phyloP scores from a whole-genome alignment of 37 sponge, comb jelly and placozoan genomes.

The Chondrilla cf. caribensis region DNA sequence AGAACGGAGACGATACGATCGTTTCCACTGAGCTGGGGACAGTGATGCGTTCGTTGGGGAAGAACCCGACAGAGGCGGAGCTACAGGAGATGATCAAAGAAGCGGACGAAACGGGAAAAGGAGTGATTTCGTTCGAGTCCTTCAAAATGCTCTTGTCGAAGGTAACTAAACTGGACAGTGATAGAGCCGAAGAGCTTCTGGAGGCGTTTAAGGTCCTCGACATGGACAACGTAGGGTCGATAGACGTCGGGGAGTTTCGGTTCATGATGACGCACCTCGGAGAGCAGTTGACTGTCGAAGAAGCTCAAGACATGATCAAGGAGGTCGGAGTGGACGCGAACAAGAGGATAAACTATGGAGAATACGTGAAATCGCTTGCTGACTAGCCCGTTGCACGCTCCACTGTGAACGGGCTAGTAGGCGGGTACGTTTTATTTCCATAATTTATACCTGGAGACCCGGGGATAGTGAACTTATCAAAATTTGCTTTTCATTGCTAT shows the following conservation, averaged over 20 bases:
- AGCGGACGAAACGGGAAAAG: conserved; percentile 24
- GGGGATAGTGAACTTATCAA: too few species aligned
- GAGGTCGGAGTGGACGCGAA: conserved; percentile 61
- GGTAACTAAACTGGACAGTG: conserved; percentile 44
- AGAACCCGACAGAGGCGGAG: conserved; percentile 79
- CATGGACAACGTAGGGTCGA: conserved; percentile 30
- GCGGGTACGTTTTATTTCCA: too few species aligned
- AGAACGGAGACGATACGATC: conserved; percentile 76
- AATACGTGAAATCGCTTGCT: conserved; percentile 55
- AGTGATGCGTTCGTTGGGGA: conserved; percentile 75
- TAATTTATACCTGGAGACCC: too few species aligned
- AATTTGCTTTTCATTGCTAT: too few species aligned
- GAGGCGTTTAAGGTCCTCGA: conserved; percentile 49
- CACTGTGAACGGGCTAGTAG: too few species aligned
- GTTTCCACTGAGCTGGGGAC: conserved; percentile 72
- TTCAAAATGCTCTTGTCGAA: conserved; percentile 70
- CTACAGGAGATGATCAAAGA: conserved; percentile 43
- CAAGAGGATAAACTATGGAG: conserved; percentile 43
- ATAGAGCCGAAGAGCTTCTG: conserved; percentile 15
- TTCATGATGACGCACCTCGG: conserved; percentile 56
- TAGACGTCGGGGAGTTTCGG: conserved; percentile 40
- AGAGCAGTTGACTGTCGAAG: conserved; percentile 53
- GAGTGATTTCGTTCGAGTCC: conserved; percentile 12
- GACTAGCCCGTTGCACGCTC: too few species aligned
- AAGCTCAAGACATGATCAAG: conserved; percentile 63